Evolutionary conservation across 2,888 invertebrate genomes (phyloP).

Genomic region (Calameuta idolon): DNA sequence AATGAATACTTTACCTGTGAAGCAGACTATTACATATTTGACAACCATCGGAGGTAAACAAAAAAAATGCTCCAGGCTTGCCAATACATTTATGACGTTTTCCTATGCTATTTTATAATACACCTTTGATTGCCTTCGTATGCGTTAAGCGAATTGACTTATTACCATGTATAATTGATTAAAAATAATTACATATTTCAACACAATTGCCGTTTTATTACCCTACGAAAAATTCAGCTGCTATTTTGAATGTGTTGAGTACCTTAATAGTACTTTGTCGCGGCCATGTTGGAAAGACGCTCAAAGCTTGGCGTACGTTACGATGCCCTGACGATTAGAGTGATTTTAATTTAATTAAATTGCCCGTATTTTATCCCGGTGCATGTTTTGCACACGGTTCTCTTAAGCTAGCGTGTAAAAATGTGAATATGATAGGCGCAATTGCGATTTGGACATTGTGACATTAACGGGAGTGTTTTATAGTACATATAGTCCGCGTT

Average conservation of each 20-base stretch:
- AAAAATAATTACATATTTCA: neutral
- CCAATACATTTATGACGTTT: neutral
- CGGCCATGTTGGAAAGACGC: constrained; percentile 47
- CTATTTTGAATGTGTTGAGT: neutral
- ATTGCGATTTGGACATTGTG: neutral
- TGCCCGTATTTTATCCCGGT: constrained; percentile 21
- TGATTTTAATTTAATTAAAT: constrained; percentile 41
- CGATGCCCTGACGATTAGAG: constrained; percentile 31
- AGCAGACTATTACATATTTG: constrained; percentile 12
- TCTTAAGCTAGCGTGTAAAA: constrained; percentile 10
- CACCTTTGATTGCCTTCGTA: neutral
- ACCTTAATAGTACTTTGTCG: constrained; percentile 28
- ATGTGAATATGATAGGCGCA: constrained; percentile 24
- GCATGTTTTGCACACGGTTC: constrained; percentile 2
- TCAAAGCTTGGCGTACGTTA: constrained; percentile 47
- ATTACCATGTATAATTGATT: neutral
- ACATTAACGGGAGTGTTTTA: constrained; percentile 1
- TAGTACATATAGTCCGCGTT: neutral
- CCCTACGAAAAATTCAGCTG: neutral
- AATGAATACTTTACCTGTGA: neutral
- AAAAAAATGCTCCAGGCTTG: constrained; percentile 9
- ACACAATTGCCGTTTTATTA: neutral
- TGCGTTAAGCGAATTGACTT: neutral
- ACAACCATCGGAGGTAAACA: constrained; percentile 20
- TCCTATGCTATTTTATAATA: neutral